Conservation (phyloP, 2,888 invertebrate genomes). For the Augiades crinisus region DNA sequence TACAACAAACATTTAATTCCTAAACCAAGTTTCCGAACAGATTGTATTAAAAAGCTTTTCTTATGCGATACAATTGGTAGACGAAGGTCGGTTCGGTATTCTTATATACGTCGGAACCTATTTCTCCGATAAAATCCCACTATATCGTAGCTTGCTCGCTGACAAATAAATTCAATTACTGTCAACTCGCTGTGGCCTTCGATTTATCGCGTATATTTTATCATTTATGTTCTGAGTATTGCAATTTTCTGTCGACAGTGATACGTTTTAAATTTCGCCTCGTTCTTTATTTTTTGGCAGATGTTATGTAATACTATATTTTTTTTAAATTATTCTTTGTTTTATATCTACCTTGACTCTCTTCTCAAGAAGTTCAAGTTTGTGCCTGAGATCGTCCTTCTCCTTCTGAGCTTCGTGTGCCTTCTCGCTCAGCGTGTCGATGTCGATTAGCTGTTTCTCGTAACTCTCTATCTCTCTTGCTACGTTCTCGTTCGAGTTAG, state of each 20-base stretch:
- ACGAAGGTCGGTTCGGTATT: slow-evolving; percentile 5
- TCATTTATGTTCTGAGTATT: neutral
- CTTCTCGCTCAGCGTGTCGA: slow-evolving; percentile 86
- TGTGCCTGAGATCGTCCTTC: slow-evolving; percentile 83
- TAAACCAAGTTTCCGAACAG: too few relatives aligned
- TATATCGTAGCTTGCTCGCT: slow-evolving; percentile 1
- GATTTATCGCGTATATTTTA: slow-evolving; percentile 18
- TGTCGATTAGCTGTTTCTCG: slow-evolving; percentile 89
- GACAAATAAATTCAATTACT: slow-evolving; percentile 17
- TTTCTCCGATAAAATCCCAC: slow-evolving; percentile 3
- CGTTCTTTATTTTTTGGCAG: too few relatives aligned
- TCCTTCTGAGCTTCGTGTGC: slow-evolving; percentile 86
- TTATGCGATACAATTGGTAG: neutral
- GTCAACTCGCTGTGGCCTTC: slow-evolving; percentile 14
- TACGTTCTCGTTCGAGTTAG: slow-evolving; percentile 83
- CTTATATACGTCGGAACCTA: neutral
- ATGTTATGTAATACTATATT: too few relatives aligned
- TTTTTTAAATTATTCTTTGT: too few relatives aligned
- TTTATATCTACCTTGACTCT: slow-evolving; percentile 83
- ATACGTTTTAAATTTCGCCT: too few relatives aligned
- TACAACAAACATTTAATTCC: too few relatives aligned
- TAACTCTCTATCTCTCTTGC: slow-evolving; percentile 87
- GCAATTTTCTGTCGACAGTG: too few relatives aligned
- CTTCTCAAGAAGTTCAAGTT: slow-evolving; percentile 86
- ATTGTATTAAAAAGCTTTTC: neutral